Conservation (phyloP, 2,888 invertebrate genomes). For the Diarsia dahlii region DNA sequence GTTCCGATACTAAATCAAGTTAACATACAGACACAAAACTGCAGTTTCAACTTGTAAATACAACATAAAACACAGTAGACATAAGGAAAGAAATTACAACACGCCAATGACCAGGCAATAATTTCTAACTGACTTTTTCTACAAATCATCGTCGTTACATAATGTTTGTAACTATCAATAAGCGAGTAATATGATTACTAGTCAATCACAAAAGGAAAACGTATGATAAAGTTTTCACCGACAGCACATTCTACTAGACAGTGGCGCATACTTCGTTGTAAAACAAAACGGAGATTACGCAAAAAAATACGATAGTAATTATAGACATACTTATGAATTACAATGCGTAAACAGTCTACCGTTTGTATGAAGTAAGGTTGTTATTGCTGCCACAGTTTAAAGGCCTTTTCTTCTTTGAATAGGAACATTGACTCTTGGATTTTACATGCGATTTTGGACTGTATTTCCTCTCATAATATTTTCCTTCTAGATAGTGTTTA, state of each 20-base stretch:
- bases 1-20: not conserved
- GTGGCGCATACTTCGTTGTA: constrained; percentile 48
- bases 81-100: constrained; percentile 43
- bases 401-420: not conserved
- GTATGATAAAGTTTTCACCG: constrained; percentile 76
- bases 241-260: constrained; percentile 66
- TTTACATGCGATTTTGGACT: not conserved
- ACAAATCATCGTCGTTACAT: constrained; percentile 58
- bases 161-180: constrained; percentile 54
- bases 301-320: constrained; percentile 74
- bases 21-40: not conserved
- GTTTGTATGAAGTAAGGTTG: constrained; percentile 29
- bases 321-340: constrained; percentile 62
- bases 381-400: constrained; percentile 2
- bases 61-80: constrained; percentile 7
- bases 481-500: not conserved
- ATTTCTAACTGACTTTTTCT: constrained; percentile 46
- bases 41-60: not conserved
- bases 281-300: constrained; percentile 75
- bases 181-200: constrained; percentile 56
- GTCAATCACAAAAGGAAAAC: constrained; percentile 73
- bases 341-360: constrained; percentile 67
- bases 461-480: not conserved
- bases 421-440: constrained; percentile 1
- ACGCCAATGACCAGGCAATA: constrained; percentile 30